phyloP scores from a whole-genome alignment of 2,113 vertebrate species.

The Corythaeola cristata region DNA sequence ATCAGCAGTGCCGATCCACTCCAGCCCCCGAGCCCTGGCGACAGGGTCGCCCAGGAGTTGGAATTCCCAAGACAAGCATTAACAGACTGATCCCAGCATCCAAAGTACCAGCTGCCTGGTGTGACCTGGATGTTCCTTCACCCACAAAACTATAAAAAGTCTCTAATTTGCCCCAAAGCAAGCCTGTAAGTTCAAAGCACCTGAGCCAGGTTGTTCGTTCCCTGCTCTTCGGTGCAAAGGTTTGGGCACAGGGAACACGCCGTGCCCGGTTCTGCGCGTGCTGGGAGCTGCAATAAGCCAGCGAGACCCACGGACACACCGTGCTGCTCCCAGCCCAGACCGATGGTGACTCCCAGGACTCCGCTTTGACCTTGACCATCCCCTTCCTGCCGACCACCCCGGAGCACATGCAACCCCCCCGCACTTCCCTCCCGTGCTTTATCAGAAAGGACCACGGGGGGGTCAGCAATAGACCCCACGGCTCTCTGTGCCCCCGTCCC shows the following conservation, averaged over 20 bases:
- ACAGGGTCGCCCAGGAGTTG: neutral
- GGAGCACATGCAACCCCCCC: neutral
- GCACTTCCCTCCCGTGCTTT: fast-evolving
- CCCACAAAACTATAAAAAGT: neutral
- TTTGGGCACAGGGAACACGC: neutral
- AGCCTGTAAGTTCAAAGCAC: neutral
- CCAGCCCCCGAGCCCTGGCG: fast-evolving
- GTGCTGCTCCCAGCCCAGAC: neutral
- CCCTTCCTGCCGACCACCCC: neutral
- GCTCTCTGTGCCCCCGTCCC: neutral
- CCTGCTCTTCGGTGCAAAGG: neutral
- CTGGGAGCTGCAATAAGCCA: neutral
- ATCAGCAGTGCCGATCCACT: neutral
- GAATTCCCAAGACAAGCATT: neutral
- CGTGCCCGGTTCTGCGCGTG: fast-evolving
- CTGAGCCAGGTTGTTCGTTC: neutral
- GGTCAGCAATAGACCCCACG: fast-evolving
- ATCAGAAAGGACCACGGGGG: neutral
- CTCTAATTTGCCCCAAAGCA: neutral
- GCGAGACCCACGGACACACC: fast-evolving
- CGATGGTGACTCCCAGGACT: fast-evolving
- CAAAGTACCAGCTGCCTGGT: neutral
- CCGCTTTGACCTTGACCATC: neutral
- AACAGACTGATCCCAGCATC: neutral
- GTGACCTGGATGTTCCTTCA: neutral